Evolutionary conservation across 2,888 invertebrate genomes (phyloP).

Genomic region (Callimorpha dominula): DNA sequence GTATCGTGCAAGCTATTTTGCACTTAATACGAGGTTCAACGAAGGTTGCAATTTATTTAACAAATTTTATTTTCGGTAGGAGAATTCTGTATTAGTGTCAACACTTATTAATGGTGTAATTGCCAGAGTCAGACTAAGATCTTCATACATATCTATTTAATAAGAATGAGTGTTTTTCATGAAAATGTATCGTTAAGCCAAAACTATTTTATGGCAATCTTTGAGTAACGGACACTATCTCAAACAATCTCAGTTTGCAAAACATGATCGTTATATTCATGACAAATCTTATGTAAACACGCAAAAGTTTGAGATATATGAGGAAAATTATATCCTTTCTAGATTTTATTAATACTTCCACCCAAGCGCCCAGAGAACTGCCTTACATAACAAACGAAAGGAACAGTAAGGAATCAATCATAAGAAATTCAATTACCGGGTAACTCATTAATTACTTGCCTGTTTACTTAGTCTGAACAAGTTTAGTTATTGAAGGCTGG

Average conservation of each 20-base stretch:
- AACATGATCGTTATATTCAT: neutral
- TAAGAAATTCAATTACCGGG: slow-evolving; percentile 27
- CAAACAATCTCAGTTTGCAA: neutral
- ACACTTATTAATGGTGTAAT: neutral
- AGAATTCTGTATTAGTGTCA: no score
- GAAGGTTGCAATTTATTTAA: no score
- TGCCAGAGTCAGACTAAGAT: neutral
- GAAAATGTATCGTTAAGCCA: neutral
- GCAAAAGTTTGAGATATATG: neutral
- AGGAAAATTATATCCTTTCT: slow-evolving; percentile 28
- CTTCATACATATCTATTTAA: neutral
- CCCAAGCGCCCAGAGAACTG: slow-evolving; percentile 12
- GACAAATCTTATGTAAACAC: slow-evolving; percentile 7
- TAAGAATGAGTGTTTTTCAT: neutral
- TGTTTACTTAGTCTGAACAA: slow-evolving; percentile 17
- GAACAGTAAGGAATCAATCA: slow-evolving; percentile 35
- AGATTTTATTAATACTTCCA: slow-evolving; percentile 21
- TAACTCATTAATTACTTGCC: slow-evolving; percentile 18
- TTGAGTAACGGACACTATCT: neutral
- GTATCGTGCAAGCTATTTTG: neutral
- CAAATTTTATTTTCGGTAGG: no score
- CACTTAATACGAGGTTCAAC: no score
- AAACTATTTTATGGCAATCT: neutral
- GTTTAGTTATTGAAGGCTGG: neutral
- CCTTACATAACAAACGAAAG: slow-evolving; percentile 24